phyloP scores from a whole-genome alignment of 1,140 invertebrate species.

The Asbolus verrucosus region DNA sequence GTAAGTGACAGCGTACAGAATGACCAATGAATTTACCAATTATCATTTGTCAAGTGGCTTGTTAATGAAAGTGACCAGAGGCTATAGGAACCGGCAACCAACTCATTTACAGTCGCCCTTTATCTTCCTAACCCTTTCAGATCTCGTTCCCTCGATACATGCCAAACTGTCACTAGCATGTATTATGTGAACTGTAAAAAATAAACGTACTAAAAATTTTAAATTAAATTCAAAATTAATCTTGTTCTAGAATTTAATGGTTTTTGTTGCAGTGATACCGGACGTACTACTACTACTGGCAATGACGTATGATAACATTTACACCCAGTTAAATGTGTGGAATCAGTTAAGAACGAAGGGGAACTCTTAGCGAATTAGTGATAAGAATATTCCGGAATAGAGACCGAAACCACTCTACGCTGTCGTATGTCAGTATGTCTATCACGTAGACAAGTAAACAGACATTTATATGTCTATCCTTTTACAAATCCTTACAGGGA shows the following conservation, averaged over 20 bases:
- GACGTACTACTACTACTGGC: too few relatives aligned
- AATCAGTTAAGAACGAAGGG: constrained; percentile 54
- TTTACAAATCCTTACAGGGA: background rate
- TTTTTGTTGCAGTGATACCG: too few relatives aligned
- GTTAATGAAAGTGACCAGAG: constrained; percentile 65
- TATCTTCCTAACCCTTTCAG: constrained; percentile 63
- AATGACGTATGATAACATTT: constrained; percentile 6
- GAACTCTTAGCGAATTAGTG: constrained; percentile 48
- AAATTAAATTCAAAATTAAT: constrained; percentile 9
- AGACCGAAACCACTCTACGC: constrained; percentile 45
- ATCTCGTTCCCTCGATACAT: constrained; percentile 57
- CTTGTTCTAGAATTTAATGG: too few relatives aligned
- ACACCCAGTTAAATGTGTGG: constrained; percentile 48
- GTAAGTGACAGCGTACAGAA: constrained; percentile 62
- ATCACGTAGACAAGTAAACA: constrained; percentile 57
- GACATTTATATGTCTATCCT: constrained; percentile 48
- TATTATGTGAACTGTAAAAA: constrained; percentile 46
- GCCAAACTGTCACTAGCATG: constrained; percentile 62
- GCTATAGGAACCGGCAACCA: constrained; percentile 58
- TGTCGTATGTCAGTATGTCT: constrained; percentile 57
- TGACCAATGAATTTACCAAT: constrained; percentile 65
- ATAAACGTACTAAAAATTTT: constrained; percentile 13
- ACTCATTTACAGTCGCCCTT: constrained; percentile 62
- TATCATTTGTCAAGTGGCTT: constrained; percentile 65
- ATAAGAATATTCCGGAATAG: constrained; percentile 52